Base-by-base conservation (phyloP, 1,140 invertebrate genomes). In the Gonatopus flavifemur region DNA sequence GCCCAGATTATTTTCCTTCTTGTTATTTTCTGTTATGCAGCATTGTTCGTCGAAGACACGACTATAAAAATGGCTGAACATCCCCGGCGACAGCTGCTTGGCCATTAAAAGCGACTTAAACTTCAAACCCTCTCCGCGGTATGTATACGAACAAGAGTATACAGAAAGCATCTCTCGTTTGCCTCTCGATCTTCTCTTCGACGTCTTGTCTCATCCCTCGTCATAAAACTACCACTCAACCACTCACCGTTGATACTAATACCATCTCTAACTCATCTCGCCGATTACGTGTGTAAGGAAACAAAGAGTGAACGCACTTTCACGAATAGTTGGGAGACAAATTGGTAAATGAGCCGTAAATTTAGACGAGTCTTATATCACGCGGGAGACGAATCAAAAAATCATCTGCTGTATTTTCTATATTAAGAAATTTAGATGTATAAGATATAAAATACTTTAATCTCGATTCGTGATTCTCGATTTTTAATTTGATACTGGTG, bases 291-390 rank as follows among this genome's bases (percentile, higher is more conserved):
- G 35, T 49, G 39, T 19, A 12, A 28, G 25, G 21, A 53, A 43
- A 50, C 47, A 25, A 42, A 38, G 47, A n/a, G 41, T 30, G 39
- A 45, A 58, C 55, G 35, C 15, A 31, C n/a, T 35, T 5, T 40
- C 15, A 25, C 19, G 22, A 28, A 39, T 31, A 36, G 21, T 33
- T 20, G 7, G 18, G 52, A 52, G 53, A 33, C 46, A 56, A 57
- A 69, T 66, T 59, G 64, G 55, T 66, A 67, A 69, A 71, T 68
- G 64, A 65, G 49, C 60, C 59, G 56, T 67, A 54, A 53, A 57
- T 31, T 33, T 44, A 24, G 35, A 37, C 48, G 25, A 12, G 16
- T 8, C n/a, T 28, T n/a, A 5, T 12, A 13, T n/a, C 10, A 36
- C 22, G 30, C 13, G n/a, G 33, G 25, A 20, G 35, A n/a, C 32